These are phyloP conservation scores for Montipora foliosa DNA, from an alignment of 64 coral and sea anemone species.

Conservation along the genomic window DNA sequence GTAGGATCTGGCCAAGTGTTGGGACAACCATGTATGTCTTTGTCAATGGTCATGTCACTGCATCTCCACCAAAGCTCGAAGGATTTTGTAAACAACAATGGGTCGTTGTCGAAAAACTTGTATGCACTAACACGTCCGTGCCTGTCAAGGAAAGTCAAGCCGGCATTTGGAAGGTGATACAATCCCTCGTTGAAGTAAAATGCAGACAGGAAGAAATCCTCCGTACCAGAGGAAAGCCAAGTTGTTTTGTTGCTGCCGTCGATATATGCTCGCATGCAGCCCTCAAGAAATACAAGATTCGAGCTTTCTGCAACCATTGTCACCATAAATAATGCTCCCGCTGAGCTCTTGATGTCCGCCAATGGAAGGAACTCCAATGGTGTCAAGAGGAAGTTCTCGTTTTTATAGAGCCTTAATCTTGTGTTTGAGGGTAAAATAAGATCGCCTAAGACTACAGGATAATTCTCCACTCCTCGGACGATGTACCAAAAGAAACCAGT, in stretches of 20 bases:
- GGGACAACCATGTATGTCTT: constrained; percentile 15
- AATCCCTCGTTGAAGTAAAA: constrained; percentile 49
- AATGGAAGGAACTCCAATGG: constrained; percentile 44
- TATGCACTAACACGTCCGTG: not conserved
- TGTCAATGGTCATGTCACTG: not conserved
- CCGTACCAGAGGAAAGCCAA: constrained; percentile 71
- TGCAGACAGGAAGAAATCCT: constrained; percentile 74
- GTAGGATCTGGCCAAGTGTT: constrained; percentile 1
- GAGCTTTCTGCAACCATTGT: constrained; percentile 32
- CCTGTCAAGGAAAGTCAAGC: constrained; percentile 12
- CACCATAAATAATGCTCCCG: constrained; percentile 58
- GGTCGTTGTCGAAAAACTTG: constrained; percentile 55
- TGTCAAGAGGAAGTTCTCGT: not conserved
- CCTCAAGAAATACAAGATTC: constrained; percentile 28
- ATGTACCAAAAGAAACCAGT: constrained; percentile 26
- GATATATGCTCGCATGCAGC: constrained; percentile 50
- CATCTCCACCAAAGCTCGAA: constrained; percentile 45
- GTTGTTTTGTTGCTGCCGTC: constrained; percentile 53
- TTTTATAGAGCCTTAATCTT: constrained; percentile 39
- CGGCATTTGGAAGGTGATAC: constrained; percentile 23
- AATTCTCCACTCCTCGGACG: constrained; percentile 40
- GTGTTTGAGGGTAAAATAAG: constrained; percentile 16
- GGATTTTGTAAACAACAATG: constrained; percentile 62
- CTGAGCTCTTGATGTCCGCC: not conserved
- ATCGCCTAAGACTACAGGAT: constrained; percentile 24